Base-by-base conservation (phyloP, 2,888 invertebrate genomes). In the Rhamnusium bicolor region DNA sequence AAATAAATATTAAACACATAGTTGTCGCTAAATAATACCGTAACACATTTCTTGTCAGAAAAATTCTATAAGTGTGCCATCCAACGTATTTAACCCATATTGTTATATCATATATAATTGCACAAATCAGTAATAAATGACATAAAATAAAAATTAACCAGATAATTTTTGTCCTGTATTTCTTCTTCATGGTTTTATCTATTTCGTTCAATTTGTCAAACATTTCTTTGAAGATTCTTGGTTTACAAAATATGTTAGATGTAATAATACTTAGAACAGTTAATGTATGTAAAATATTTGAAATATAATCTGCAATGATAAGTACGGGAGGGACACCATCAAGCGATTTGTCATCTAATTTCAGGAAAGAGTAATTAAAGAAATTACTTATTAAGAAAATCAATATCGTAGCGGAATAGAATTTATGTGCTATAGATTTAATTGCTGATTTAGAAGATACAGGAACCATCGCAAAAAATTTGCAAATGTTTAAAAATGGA, bases 141-240 rank as follows among this genome's bases (percentile, higher is more conserved):
- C 53, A 47, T n/a, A 53, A 29, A 19, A n/a, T n/a, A 53, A 5
- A 53, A 18, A 53, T 19, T 18, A 16, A 54, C 65, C 65, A 65
- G n/a, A n/a, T 5, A n/a, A 14, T 18, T 29, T 12, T 16, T 8
- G 6, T 12, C 29, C 7, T 16, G 5, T 18, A 3, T 16, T 10
- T 1, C 2, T 14, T 21, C 4, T 49, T 27, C 2, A 63, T 16
- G 10, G 49, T n/a, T 16, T 14, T 63, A 1, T 27, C 27, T 0
- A 63, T 3, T 29, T 16, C 27, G 5, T 14, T 8, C 21, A 63
- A 14, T 7, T 63, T 47, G 4, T 49, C 27, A 8, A 51, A 29
- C 21, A 63, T 3, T 19, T 29, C n/a, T 10, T 16, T 63, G 7
- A 49, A 16, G 8, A 51, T 51, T 27, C 16, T 24, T 2, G 27